Percentiles rank a stretch among this genome's conserved stretches.
These are phyloP conservation scores for Augochlorella aurata DNA, from an alignment of 2,888 invertebrate species.

Conservation along the genomic window DNA sequence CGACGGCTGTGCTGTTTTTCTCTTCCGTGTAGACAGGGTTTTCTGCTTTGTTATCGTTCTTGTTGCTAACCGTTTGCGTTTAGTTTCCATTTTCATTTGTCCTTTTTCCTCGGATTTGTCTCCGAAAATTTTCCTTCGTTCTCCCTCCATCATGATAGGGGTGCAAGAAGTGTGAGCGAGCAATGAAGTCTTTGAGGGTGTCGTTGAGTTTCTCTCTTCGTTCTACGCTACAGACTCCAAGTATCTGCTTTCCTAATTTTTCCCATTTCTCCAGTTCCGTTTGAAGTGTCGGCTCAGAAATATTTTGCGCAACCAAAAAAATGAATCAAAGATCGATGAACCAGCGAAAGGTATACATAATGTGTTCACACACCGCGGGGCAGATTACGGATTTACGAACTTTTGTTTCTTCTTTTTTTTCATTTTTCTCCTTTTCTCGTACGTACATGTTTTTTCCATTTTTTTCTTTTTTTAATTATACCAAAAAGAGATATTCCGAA, in stretches of 20 bases:
- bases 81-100: background rate
- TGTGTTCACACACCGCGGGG: conserved; percentile 56
- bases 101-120: background rate
- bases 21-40: conserved; percentile 12
- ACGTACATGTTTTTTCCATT: conserved; percentile 17
- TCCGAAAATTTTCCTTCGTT: conserved; percentile 22
- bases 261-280: conserved; percentile 21
- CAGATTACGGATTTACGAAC: conserved; percentile 49
- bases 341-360: conserved; percentile 62
- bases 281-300: conserved; percentile 29
- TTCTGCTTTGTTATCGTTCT: background rate
- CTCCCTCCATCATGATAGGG: conserved; percentile 52
- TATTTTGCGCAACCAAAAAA: conserved; percentile 51
- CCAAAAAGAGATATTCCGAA: conserved; percentile 70
- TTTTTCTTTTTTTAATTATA: conserved; percentile 19
- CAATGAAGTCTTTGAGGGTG: conserved; percentile 69
- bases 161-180: conserved; percentile 69
- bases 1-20: conserved; percentile 26
- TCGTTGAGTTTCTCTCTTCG: conserved; percentile 13
- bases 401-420: conserved; percentile 41
- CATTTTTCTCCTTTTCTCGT: conserved; percentile 20
- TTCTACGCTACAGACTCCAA: conserved; percentile 26
- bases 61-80: conserved; percentile 10
- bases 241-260: conserved; percentile 16
- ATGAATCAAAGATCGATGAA: conserved; percentile 59